These are phyloP conservation scores for Montipora efflorescens DNA, from an alignment of 64 coral and sea anemone genomes.

Conservation along the genomic window DNA sequence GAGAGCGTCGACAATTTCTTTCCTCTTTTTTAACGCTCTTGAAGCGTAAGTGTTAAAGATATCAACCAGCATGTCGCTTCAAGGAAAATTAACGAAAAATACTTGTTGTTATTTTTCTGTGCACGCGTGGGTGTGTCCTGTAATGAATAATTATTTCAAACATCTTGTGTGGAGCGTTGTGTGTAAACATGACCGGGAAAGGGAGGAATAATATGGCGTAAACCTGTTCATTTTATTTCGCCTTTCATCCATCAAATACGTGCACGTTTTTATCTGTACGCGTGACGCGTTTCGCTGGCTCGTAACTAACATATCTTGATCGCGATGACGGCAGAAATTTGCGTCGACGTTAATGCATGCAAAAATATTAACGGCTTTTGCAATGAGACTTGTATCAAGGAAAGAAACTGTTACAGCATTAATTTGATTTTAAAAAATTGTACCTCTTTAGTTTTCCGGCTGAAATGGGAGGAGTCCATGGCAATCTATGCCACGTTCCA, in stretches of 20 bases:
- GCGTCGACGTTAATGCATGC: background rate
- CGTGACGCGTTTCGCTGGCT: background rate
- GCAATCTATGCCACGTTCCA: constrained; percentile 34
- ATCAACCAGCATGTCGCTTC: background rate
- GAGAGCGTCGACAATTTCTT: background rate
- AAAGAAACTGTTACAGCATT: background rate
- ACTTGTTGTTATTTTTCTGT: constrained; percentile 4
- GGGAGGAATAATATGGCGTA: background rate
- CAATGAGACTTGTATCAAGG: background rate
- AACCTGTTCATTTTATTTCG: too few species aligned
- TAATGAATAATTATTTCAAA: constrained; percentile 33
- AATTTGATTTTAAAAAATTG: background rate
- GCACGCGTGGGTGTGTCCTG: background rate
- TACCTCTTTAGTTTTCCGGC: constrained; percentile 15
- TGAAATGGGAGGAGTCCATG: constrained; percentile 3
- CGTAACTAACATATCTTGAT: background rate
- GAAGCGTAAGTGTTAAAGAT: background rate
- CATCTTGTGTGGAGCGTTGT: background rate
- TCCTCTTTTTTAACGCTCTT: background rate
- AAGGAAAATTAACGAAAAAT: background rate
- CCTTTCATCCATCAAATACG: too few species aligned
- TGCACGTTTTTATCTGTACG: background rate
- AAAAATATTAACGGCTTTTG: background rate
- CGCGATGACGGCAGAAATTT: too few species aligned
- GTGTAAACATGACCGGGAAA: background rate